phyloP scores from a whole-genome alignment of 1,140 invertebrate genomes.

The Patella vulgata region DNA sequence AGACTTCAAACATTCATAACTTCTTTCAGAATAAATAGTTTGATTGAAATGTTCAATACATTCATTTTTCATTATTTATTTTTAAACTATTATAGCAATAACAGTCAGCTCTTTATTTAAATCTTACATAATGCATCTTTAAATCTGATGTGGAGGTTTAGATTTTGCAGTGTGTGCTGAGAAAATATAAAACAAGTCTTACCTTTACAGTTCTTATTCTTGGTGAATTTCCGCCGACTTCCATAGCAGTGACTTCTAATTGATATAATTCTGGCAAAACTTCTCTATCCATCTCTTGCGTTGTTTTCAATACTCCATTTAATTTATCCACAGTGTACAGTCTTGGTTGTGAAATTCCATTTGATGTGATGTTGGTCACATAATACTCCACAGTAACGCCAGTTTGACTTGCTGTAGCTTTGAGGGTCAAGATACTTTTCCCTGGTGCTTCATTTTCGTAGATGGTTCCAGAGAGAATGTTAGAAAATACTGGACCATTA shows the following conservation, averaged over 20 bases:
- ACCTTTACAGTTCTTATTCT: slow-evolving; percentile 79
- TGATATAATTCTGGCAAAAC: slow-evolving; percentile 16
- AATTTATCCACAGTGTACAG: slow-evolving; percentile 61
- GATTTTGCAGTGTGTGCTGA: no score
- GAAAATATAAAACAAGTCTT: no score
- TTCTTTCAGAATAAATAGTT: no score
- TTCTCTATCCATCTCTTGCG: slow-evolving; percentile 29
- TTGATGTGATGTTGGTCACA: slow-evolving; percentile 18
- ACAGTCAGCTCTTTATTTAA: no score
- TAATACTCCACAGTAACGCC: slow-evolving; percentile 71
- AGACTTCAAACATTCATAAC: no score
- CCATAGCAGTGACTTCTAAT: slow-evolving; percentile 38
- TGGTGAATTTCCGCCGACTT: slow-evolving; percentile 71
- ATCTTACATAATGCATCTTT: no score
- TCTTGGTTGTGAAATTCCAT: slow-evolving; percentile 60
- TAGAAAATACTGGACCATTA: slow-evolving; percentile 56
- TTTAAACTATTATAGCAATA: no score
- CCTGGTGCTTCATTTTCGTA: slow-evolving; percentile 77
- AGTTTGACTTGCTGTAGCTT: slow-evolving; percentile 70
- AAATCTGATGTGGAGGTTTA: no score
- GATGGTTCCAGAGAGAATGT: slow-evolving; percentile 77
- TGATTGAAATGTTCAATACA: no score
- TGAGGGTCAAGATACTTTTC: slow-evolving; percentile 59
- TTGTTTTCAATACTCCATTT: slow-evolving; percentile 27
- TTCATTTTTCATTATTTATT: no score